Evolutionary conservation across 1,140 invertebrate species (phyloP).

Genomic region (Saxidomus purpurata): DNA sequence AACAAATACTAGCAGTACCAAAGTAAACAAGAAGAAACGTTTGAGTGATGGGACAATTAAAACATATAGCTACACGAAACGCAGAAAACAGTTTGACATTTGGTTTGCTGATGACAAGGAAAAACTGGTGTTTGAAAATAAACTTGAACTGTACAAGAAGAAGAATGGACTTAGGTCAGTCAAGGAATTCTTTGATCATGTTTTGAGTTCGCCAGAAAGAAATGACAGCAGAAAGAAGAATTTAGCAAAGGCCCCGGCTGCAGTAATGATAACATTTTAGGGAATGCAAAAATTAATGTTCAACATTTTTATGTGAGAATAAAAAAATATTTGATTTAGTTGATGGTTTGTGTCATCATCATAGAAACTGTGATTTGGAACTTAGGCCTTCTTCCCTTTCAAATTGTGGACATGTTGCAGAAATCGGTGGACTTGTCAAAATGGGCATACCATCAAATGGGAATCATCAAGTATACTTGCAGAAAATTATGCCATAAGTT

Average conservation of each 20-base stretch:
- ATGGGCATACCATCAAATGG: neutral
- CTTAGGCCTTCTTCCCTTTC: neutral
- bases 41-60: slow-evolving; percentile 2
- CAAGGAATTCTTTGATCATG: neutral
- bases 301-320: slow-evolving; percentile 4
- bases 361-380: neutral
- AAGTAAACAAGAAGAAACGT: slow-evolving; percentile 5
- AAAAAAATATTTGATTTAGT: slow-evolving; percentile 3
- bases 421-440: neutral
- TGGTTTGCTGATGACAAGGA: neutral
- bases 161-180: neutral
- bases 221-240: neutral
- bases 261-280: neutral
- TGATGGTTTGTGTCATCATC: neutral
- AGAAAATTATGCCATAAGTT: neutral
- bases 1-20: neutral
- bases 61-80: neutral
- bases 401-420: slow-evolving; percentile 10
- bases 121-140: slow-evolving; percentile 4
- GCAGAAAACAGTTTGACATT: neutral
- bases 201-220: neutral
- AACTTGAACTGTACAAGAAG: neutral
- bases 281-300: neutral
- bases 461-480: neutral
- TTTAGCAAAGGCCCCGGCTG: neutral